phyloP scores from a whole-genome alignment of 2,797 vertebrate species.

The Eidolon dupreanum region DNA sequence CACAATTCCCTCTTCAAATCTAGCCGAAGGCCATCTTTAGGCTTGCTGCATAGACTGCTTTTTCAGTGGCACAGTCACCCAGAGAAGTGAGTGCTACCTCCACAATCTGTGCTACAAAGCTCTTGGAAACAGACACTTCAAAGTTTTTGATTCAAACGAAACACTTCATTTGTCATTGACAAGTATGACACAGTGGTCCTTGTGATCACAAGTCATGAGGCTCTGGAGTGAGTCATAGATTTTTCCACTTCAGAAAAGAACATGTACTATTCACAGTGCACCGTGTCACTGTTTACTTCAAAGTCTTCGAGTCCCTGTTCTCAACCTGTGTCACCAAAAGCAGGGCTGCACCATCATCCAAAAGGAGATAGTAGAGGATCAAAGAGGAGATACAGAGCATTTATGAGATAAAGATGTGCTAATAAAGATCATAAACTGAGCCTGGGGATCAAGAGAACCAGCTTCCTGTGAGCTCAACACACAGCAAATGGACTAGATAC shows the following conservation, averaged over 20 bases:
- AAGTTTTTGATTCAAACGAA: neutral
- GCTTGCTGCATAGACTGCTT: neutral
- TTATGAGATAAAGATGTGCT: neutral
- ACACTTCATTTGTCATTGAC: neutral
- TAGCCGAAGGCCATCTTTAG: neutral
- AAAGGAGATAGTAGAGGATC: neutral
- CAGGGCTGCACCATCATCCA: neutral
- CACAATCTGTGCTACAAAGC: rapidly evolving
- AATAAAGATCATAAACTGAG: neutral
- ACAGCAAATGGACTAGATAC: rapidly evolving
- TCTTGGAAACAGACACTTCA: neutral
- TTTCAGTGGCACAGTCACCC: neutral
- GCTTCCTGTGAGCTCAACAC: rapidly evolving
- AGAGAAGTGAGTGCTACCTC: neutral
- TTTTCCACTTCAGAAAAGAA: slow-evolving; percentile 36
- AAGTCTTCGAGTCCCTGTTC: neutral
- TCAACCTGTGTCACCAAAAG: neutral
- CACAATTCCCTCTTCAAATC: neutral
- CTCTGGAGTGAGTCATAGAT: neutral
- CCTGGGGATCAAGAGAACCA: neutral
- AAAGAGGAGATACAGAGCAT: neutral
- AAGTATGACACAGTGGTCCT: neutral
- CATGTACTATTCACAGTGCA: rapidly evolving
- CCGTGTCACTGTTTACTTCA: neutral
- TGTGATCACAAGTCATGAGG: slow-evolving; percentile 8